Base-by-base conservation (phyloP, 2,797 vertebrate species). In the Betta splendens region DNA sequence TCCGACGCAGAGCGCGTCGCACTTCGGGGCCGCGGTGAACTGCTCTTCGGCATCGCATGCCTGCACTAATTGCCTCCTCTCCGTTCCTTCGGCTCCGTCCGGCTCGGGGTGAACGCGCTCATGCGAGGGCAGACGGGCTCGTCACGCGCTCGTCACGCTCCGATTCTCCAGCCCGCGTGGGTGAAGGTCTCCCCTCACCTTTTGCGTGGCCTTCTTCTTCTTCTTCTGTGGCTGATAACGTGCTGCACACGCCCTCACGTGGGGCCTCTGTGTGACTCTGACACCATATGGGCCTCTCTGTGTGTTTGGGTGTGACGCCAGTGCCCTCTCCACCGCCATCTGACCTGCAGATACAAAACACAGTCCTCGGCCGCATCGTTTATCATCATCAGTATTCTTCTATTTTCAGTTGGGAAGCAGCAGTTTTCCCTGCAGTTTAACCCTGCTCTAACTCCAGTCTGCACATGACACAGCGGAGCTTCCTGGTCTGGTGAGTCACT, bases 281-380 rank as follows among this genome's bases (percentile, higher is more conserved):
- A 69, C 75, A 79, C 86, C 89, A 89, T 89, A 88, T 89, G 89
- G 87, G 37, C 75, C 58, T 74, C 83, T 65, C 52, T 77, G 64
- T 79, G 29, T 82, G 75, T 80, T 54, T 72, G 53, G 47, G 50
- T 61, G 13, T 80, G 73, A 81, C 5, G 75, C 55, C 70, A 48
- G 39, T 55, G 57, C 63, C 50, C 61, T 43, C 36, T 68, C 38
- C 18, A 21, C 29, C 56, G 50, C 69, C 75, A 72, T 80, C 75
- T 72, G 73, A 80, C 80, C 76, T 46, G 59, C 35, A 78, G 82
- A 83, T 61, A 74, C 31, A 79, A n/a, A 82, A 72, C 60, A 71
- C 7, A 13, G 23, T 25, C 53, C n/a, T n/a, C n/a, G n/a, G n/a
- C n/a, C n/a, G n/a, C n/a, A n/a, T n/a, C n/a, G n/a, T n/a, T n/a